phyloP scores from a whole-genome alignment of 2,797 vertebrate genomes.

The Oceanodroma leucorhoa region DNA sequence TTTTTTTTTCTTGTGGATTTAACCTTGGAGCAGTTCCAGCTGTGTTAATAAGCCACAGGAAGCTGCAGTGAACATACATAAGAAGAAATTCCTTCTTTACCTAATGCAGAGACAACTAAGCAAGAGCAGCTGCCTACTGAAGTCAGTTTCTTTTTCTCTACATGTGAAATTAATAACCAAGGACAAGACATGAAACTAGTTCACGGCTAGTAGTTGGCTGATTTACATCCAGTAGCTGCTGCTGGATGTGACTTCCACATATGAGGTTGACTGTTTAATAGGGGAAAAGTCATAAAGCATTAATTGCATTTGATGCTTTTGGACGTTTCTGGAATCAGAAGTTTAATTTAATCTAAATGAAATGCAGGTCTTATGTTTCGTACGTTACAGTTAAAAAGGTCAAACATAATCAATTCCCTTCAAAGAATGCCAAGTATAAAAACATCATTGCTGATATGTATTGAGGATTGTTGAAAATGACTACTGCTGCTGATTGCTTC shows the following conservation, averaged over 20 bases:
- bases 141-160: constrained; percentile 23
- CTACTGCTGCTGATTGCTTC: neutral
- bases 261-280: neutral
- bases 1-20: neutral
- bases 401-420: neutral
- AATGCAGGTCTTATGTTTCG: neutral
- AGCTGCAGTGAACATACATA: constrained; percentile 11
- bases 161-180: constrained; percentile 41
- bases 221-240: constrained; percentile 23
- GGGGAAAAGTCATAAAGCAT: neutral
- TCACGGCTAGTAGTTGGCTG: neutral
- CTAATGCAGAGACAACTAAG: constrained; percentile 44
- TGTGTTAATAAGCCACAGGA: constrained; percentile 68
- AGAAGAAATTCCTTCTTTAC: constrained; percentile 17
- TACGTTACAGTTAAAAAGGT: neutral
- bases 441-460: neutral
- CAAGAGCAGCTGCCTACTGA: constrained; percentile 43
- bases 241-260: neutral
- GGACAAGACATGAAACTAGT: constrained; percentile 34
- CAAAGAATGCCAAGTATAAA: neutral
- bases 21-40: constrained; percentile 64
- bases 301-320: neutral
- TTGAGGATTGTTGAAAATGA: neutral
- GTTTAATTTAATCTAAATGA: neutral
- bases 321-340: neutral